Evolutionary conservation across 1,140 invertebrate species (phyloP).

Genomic region (Paraescarpia echinospica): DNA sequence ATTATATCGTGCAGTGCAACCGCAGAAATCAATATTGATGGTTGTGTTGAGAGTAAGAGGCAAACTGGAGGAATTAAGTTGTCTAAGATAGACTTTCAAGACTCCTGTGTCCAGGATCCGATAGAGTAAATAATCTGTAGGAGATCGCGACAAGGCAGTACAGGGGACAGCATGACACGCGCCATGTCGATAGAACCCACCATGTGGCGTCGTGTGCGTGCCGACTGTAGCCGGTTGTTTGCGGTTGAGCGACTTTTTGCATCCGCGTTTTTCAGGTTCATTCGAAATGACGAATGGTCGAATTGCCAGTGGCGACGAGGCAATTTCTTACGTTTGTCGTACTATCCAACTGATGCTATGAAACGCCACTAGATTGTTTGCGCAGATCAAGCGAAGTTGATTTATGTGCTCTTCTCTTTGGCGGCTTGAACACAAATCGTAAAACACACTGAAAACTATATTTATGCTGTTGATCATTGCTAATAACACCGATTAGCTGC

Average conservation of each 20-base stretch:
- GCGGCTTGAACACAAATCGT: not conserved
- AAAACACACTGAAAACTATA: not conserved
- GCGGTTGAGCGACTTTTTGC: not conserved
- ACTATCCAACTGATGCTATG: not conserved
- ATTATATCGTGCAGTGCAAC: not conserved
- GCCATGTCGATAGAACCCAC: not conserved
- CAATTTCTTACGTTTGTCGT: not conserved
- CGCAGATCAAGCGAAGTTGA: not conserved
- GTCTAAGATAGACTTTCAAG: not conserved
- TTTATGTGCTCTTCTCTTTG: not conserved
- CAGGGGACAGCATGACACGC: not conserved
- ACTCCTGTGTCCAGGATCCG: not conserved
- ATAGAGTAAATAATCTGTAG: not conserved
- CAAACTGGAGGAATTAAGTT: not conserved
- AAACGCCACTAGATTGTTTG: not conserved
- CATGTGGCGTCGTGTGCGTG: not conserved
- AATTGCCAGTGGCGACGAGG: not conserved
- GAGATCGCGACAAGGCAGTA: not conserved
- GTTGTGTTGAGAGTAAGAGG: not conserved
- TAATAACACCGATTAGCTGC: not conserved
- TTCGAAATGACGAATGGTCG: not conserved
- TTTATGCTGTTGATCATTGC: not conserved
- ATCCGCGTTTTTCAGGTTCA: not conserved
- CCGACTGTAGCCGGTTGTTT: not conserved
- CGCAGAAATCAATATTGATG: not conserved